These are phyloP conservation scores for Epinephelus malabaricus DNA, from an alignment of 2,797 vertebrate species.

Conservation along the genomic window DNA sequence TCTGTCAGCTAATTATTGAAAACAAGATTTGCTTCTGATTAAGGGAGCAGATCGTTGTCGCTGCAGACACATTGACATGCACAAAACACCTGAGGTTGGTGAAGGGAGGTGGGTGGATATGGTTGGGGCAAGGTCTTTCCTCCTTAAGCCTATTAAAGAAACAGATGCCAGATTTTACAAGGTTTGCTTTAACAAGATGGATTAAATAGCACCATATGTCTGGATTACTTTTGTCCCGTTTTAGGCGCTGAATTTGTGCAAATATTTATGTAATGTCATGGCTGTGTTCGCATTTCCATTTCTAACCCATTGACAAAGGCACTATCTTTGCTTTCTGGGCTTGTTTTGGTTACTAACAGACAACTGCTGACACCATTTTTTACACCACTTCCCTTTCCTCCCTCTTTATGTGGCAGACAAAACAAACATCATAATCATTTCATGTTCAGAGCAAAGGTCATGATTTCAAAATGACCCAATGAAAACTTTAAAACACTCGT, in stretches of 20 bases:
- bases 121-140: conserved; percentile 66
- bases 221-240: conserved; percentile 52
- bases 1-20: conserved; percentile 86
- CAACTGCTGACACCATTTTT: conserved; percentile 6
- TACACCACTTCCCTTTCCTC: not conserved
- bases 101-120: conserved; percentile 52
- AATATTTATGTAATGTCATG: conserved; percentile 35
- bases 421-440: conserved; percentile 4
- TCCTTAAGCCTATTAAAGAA: conserved; percentile 76
- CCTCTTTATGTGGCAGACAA: not conserved
- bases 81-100: conserved; percentile 77
- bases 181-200: conserved; percentile 65
- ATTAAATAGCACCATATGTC: conserved; percentile 67
- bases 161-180: conserved; percentile 71
- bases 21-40: conserved; percentile 86
- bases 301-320: conserved; percentile 32
- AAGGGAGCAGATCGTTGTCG: conserved; percentile 75
- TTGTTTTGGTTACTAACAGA: conserved; percentile 10
- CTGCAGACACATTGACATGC: conserved; percentile 73
- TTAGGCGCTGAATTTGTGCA: conserved; percentile 41
- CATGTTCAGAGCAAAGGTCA: not conserved
- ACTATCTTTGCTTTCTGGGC: conserved; percentile 28
- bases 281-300: conserved; percentile 29
- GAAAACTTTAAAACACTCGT: not conserved
- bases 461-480: conserved; percentile 2